Conservation (phyloP, 2,888 invertebrate species). For the Andricus curvator region DNA sequence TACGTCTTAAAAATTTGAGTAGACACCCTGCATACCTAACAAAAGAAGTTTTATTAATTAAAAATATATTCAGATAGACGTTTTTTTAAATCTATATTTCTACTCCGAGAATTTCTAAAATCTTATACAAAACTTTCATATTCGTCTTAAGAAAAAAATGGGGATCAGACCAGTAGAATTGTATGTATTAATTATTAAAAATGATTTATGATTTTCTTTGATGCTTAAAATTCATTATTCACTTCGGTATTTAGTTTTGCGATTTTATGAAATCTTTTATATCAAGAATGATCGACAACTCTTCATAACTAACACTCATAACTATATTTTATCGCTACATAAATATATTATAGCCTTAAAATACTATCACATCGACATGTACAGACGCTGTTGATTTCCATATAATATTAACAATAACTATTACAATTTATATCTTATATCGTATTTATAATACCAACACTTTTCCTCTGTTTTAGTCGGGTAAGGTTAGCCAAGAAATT, state of each 20-base stretch:
- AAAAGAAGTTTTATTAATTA: neutral
- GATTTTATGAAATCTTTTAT: conserved; percentile 4
- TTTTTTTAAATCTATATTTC: neutral
- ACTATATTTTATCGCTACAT: conserved; percentile 14
- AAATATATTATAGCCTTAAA: conserved; percentile 19
- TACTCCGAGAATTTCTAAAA: neutral
- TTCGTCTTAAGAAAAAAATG: neutral
- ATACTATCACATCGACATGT: conserved; percentile 3
- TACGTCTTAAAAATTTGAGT: too few species aligned
- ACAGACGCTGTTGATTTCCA: neutral
- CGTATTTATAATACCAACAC: conserved; percentile 8
- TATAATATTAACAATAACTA: conserved; percentile 8
- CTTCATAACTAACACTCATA: neutral
- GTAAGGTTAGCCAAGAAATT: conserved; percentile 7
- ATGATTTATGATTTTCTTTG: neutral
- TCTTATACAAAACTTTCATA: neutral
- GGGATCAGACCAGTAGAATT: neutral
- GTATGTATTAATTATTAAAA: neutral
- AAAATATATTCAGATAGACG: neutral
- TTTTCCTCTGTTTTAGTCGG: neutral
- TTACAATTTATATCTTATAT: neutral
- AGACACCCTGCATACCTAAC: too few species aligned
- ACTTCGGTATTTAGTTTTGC: neutral
- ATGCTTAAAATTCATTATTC: neutral
- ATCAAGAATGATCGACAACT: conserved; percentile 8